Base-by-base conservation (phyloP, 2,113 vertebrate genomes). In the Chaetodon trifascialis region DNA sequence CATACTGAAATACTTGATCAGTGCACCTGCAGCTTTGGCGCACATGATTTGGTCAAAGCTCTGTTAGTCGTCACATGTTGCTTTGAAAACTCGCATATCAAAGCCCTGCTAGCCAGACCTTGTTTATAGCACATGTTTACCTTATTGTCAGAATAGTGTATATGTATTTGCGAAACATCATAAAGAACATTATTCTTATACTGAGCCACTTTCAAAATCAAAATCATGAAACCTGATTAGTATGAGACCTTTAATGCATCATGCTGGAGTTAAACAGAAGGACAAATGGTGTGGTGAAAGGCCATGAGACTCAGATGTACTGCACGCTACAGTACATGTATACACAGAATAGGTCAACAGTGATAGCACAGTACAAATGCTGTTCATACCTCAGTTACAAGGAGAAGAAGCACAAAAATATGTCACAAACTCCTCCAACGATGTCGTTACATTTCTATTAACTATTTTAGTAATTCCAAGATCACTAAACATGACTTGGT, bases 61-160 rank as follows among this genome's bases (percentile, higher is more conserved):
- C 51, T 64, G 65, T 42, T 54, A 21, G 23, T 47, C 7, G 54
- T 74, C 51, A 62, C 68, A 49, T 11, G 46, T 21, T 25, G 49
- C 65, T 76, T 83, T 84, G 60, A 84, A 79, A 52, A 21, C 52
- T 4, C 12, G 7, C 66, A 86, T 66, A 78, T 88, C 84, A 87
- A 86, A 88, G 81, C 11, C 12, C 47, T 51, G 73, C 76, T 75
- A 54, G 62, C 64, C 82, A 69, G 77, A 74, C 47, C 6, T 46
- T 90, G 83, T 90, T 89, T 91, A 85, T n/a, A 81, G 62, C 67
- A n/a, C 36, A 60, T 83, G 84, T 86, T 91, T 92, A 88, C 72
- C 47, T 75, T 38, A 76, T 67, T 69, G 69, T 81, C 76, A 19
- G 21, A 75, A 49, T 64, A 68, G 62, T 85, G 73, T 71, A 19